Evolutionary conservation across 1,140 invertebrate genomes (phyloP), one percentile per base, ranked within the genome.

Genomic region (Drosophila pseudoobscura): DNA sequence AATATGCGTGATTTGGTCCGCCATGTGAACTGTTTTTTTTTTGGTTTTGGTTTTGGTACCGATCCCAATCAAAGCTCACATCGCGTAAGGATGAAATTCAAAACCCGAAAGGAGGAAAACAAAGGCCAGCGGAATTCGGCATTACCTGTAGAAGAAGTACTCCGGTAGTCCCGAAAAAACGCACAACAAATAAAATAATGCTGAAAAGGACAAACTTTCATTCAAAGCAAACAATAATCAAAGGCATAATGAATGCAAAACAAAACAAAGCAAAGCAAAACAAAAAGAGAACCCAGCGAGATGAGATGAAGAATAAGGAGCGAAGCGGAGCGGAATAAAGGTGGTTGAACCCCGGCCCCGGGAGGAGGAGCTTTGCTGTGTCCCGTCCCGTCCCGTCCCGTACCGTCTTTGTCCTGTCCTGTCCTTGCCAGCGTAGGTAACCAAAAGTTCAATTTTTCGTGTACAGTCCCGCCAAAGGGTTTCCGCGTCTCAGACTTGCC

Each of bases 201-300:
- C 76, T 82, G 47, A 85, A 84, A 84, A 85, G 80, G 80, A 84
- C 77, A 79, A 84, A 72, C 62, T 87, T 85, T 85, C 66, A 57
- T 61, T 62, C 29, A 46, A 63, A 41, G 24, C 56, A 80, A 80
- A 77, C 73, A 82, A 63, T 64, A 80, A 78, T 65, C 69, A 73
- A 51, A 64, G 15, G 15, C 55, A 53, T 78, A 83, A 78, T 66
- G 60, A 74, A 74, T 78, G 55, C 17, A 17, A 17, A 17, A 17
- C 17, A 17, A 50, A 69, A 49, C 35, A 49, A 68, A 35, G 22
- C 24, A 26, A 26, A 26, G 4, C 24, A 26, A 26, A 26, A 26
- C 4, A 5, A 26, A 26, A 5, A 26, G 24, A 57, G 35, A 57
- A 58, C 17, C 31, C 2, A 7, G 8, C 1, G 11, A 39, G 26